Percentiles rank a stretch among this genome's conserved stretches.
phyloP scores from a whole-genome alignment of 1,140 invertebrate genomes.

The Polyergus mexicanus region DNA sequence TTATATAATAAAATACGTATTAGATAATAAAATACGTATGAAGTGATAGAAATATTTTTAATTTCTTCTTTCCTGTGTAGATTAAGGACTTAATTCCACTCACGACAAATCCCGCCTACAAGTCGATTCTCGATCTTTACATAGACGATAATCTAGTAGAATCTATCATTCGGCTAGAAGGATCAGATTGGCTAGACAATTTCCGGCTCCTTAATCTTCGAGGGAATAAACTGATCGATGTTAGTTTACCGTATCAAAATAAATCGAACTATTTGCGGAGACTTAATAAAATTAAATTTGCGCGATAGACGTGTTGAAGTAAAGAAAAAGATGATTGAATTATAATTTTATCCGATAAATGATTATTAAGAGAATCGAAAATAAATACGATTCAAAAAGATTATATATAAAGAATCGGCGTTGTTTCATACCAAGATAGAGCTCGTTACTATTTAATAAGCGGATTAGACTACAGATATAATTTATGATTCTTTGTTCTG shows the following conservation, averaged over 20 bases:
- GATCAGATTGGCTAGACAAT: conserved; percentile 91
- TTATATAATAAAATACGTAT: too few relatives aligned
- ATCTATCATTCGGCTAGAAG: conserved; percentile 91
- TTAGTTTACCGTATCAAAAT: conserved; percentile 79
- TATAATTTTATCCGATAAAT: background rate
- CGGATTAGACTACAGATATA: background rate
- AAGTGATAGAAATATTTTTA: background rate
- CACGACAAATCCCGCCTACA: conserved; percentile 89
- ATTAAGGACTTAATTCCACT: conserved; percentile 89
- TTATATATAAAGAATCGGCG: background rate
- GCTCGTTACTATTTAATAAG: background rate
- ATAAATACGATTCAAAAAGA: background rate
- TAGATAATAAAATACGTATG: background rate
- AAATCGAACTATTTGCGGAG: conserved; percentile 20
- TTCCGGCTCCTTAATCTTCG: conserved; percentile 92
- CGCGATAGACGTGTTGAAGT: background rate
- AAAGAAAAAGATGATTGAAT: background rate
- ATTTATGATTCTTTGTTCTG: conserved; percentile 30
- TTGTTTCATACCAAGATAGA: background rate
- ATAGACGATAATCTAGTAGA: conserved; percentile 92
- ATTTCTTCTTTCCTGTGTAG: conserved; percentile 80
- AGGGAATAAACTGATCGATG: conserved; percentile 91
- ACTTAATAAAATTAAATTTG: background rate
- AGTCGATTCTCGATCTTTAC: conserved; percentile 90
- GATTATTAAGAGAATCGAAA: conserved; percentile 5